Evolutionary conservation across 2,888 invertebrate species (phyloP).

Genomic region (Xestoiulus laeticollis): DNA sequence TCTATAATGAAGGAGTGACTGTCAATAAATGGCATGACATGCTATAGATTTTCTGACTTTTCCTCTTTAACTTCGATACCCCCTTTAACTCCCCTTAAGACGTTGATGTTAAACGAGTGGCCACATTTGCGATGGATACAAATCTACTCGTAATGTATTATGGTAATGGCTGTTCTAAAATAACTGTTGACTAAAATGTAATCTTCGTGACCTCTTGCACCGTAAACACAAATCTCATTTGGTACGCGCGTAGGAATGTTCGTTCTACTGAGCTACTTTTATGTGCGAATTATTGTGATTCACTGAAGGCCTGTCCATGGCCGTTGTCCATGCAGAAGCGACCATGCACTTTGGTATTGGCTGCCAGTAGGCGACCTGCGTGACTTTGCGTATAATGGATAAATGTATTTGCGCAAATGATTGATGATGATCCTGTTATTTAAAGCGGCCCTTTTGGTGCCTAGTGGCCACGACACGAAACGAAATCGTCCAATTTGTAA

Average conservation of each 20-base stretch:
- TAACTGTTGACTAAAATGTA: conserved; percentile 26
- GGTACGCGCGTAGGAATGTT: background rate
- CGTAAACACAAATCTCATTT: conserved; percentile 18
- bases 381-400: conserved; percentile 2
- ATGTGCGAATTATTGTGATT: conserved; percentile 16
- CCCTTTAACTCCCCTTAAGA: background rate
- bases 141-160: conserved; percentile 4
- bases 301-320: conserved; percentile 4
- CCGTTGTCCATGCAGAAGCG: background rate
- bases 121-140: background rate
- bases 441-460: conserved; percentile 26
- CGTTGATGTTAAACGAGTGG: background rate
- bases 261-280: conserved; percentile 26
- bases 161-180: background rate
- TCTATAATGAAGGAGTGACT: background rate
- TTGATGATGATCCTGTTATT: conserved; percentile 26
- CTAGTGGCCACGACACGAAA: conserved; percentile 17
- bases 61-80: background rate
- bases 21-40: background rate
- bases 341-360: conserved; percentile 15
- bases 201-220: conserved; percentile 18
- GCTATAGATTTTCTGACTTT: background rate
- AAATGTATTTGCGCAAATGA: conserved; percentile 7
- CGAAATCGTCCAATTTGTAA: conserved; percentile 26
- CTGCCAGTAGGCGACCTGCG: background rate